These are phyloP conservation scores for Betta splendens DNA, from an alignment of 2,797 vertebrate species.

Conservation along the genomic window DNA sequence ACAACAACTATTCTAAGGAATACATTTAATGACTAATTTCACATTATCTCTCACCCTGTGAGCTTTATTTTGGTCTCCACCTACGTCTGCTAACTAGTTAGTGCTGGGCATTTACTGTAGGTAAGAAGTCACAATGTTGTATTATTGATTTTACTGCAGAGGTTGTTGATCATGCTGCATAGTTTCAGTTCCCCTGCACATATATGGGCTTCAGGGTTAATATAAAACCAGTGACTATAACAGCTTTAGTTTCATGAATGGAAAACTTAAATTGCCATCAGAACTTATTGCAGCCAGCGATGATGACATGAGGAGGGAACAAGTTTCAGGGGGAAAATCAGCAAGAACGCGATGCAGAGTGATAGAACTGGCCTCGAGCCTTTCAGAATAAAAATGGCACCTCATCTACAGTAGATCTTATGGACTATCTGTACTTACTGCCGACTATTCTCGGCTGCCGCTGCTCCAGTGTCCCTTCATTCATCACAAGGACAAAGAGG, in stretches of 20 bases:
- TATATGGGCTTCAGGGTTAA: neutral
- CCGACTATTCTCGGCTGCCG: conserved; percentile 12
- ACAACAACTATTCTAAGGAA: too few relatives aligned
- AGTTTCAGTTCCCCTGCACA: neutral
- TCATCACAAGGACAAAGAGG: conserved; percentile 21
- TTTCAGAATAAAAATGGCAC: conserved; percentile 33
- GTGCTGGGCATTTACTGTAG: too few relatives aligned
- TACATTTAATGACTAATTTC: too few relatives aligned
- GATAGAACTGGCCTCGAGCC: conserved; percentile 30
- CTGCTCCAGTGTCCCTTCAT: conserved; percentile 7
- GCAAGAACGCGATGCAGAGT: conserved; percentile 14
- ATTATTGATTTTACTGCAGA: too few relatives aligned
- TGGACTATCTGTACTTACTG: conserved; percentile 21
- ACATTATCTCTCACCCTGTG: too few relatives aligned
- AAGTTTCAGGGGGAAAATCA: conserved; percentile 4
- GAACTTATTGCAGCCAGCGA: neutral
- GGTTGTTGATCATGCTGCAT: too few relatives aligned
- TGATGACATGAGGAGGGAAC: conserved; percentile 13
- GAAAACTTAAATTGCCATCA: neutral
- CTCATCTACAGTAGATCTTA: conserved; percentile 35
- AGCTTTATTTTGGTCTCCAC: too few relatives aligned
- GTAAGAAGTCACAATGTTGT: too few relatives aligned
- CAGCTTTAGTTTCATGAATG: neutral
- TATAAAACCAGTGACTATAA: neutral
- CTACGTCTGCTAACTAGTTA: too few relatives aligned